Evolutionary conservation across 2,797 vertebrate genomes (phyloP).

Genomic region (Rhinella marina): DNA sequence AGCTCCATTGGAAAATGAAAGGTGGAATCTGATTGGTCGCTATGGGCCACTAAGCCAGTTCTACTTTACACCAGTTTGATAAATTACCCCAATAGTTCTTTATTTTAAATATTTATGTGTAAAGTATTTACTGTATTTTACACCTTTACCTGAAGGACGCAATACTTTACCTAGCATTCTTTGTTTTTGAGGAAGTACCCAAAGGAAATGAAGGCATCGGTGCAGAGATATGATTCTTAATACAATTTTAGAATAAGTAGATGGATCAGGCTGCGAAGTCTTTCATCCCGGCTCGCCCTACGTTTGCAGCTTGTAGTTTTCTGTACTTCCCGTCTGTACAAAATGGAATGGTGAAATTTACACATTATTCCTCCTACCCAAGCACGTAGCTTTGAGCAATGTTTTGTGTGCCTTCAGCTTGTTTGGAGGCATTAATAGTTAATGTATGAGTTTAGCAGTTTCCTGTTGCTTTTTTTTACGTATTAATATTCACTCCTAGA

Average conservation of each 20-base stretch:
- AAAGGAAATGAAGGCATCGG: background rate
- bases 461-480: background rate
- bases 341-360: background rate
- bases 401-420: slow-evolving; percentile 26
- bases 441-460: slow-evolving; percentile 11
- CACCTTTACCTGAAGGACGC: background rate
- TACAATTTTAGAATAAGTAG: background rate
- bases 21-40: no score
- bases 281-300: background rate
- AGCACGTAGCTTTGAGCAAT: background rate
- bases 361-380: background rate
- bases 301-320: background rate
- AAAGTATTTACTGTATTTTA: background rate
- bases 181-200: slow-evolving; percentile 9
- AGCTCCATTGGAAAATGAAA: no score
- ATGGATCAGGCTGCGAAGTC: background rate
- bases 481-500: slow-evolving; percentile 4
- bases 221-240: background rate
- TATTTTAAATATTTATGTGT: slow-evolving; percentile 1
- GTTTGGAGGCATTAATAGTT: slow-evolving; percentile 38
- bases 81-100: background rate
- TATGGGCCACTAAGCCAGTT: no score
- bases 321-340: background rate
- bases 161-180: background rate
- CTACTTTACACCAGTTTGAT: no score